These are phyloP conservation scores for Erpetoichthys calabaricus DNA, from an alignment of 2,797 vertebrate genomes.

Conservation along the genomic window DNA sequence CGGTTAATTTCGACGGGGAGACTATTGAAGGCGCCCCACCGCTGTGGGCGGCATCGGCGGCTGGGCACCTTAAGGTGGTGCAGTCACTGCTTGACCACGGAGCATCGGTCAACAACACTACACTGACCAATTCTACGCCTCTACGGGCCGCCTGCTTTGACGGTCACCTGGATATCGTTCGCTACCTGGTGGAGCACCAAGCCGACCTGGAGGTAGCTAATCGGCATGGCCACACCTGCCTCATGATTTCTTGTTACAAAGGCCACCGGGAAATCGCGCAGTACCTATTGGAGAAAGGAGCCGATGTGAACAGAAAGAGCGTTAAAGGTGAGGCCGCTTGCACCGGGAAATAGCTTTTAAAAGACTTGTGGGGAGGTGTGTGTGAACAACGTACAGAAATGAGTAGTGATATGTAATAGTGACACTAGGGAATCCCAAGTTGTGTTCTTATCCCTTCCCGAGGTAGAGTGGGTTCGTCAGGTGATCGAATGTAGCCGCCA, in stretches of 20 bases:
- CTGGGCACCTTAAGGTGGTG: slow-evolving; percentile 88
- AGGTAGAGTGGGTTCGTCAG: too few relatives aligned
- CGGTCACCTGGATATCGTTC: slow-evolving; percentile 91
- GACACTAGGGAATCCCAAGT: too few relatives aligned
- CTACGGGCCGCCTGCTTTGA: slow-evolving; percentile 92
- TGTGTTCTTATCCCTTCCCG: too few relatives aligned
- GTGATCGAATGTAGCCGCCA: too few relatives aligned
- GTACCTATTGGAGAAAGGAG: slow-evolving; percentile 89
- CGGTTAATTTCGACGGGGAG: slow-evolving; percentile 93
- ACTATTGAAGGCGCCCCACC: slow-evolving; percentile 93
- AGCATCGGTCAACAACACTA: slow-evolving; percentile 92
- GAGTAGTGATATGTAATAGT: too few relatives aligned
- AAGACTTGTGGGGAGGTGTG: not conserved
- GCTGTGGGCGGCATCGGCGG: slow-evolving; percentile 87
- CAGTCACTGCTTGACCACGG: slow-evolving; percentile 85
- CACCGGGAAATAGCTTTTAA: too few relatives aligned
- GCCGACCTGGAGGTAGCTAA: slow-evolving; percentile 95
- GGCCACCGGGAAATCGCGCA: slow-evolving; percentile 94
- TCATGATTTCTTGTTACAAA: slow-evolving; percentile 98
- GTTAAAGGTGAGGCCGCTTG: slow-evolving; percentile 71
- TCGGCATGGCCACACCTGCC: slow-evolving; percentile 89
- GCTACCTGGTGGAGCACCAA: slow-evolving; percentile 88
- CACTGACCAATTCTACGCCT: slow-evolving; percentile 88
- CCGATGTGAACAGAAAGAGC: slow-evolving; percentile 94
- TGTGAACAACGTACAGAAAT: not conserved